Evolutionary conservation across 1,140 invertebrate species (phyloP).

Genomic region (Bombus turneri): DNA sequence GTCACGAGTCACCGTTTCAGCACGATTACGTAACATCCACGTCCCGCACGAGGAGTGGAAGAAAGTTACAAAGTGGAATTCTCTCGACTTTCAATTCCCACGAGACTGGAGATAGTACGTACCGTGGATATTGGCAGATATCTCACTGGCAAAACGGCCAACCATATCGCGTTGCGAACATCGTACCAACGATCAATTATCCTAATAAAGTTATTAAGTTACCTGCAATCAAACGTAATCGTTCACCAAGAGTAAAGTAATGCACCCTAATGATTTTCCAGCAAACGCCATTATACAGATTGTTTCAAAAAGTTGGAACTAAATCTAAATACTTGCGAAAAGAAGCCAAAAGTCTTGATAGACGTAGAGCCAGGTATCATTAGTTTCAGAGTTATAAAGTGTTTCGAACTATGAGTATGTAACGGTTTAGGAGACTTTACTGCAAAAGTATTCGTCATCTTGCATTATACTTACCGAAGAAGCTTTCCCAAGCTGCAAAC

Average conservation of each 20-base stretch:
- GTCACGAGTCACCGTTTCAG: conserved; percentile 49
- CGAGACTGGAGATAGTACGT: not conserved
- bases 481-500: no score
- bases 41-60: not conserved
- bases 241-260: not conserved
- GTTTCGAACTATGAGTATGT: no score
- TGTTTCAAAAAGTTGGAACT: not conserved
- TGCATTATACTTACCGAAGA: no score
- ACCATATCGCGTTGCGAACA: not conserved
- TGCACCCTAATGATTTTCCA: not conserved
- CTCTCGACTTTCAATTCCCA: conserved; percentile 24
- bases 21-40: conserved; percentile 46
- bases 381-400: no score
- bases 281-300: not conserved
- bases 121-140: not conserved
- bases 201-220: conserved; percentile 38
- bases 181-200: conserved; percentile 7
- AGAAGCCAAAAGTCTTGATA: not conserved
- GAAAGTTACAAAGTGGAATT: conserved; percentile 4
- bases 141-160: not conserved
- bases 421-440: no score
- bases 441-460: no score
- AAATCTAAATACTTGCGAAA: not conserved
- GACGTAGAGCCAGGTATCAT: no score
- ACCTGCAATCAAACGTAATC: conserved; percentile 17